These are phyloP conservation scores for Asteroscopus sphinx DNA, from an alignment of 2,888 invertebrate species.

Conservation along the genomic window DNA sequence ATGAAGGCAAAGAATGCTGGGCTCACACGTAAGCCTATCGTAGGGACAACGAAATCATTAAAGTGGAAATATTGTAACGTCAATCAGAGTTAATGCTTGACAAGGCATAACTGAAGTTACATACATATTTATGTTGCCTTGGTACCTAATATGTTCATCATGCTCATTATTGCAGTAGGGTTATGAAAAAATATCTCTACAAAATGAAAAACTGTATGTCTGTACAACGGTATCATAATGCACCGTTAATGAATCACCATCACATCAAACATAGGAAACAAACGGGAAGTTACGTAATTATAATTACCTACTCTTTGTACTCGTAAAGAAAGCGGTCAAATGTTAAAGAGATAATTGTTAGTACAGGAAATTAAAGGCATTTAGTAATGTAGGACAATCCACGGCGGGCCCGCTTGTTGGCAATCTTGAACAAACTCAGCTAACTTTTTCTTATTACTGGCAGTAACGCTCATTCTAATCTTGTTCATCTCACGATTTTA, in stretches of 20 bases:
- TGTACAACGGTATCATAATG: constrained; percentile 10
- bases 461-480: constrained; percentile 56
- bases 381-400: constrained; percentile 84
- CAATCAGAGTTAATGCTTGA: constrained; percentile 27
- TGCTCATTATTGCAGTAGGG: constrained; percentile 5
- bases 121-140: too few species aligned
- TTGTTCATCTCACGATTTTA: constrained; percentile 63
- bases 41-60: constrained; percentile 25
- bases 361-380: constrained; percentile 87
- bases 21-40: constrained; percentile 34
- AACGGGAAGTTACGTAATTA: constrained; percentile 79
- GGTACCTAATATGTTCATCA: constrained; percentile 11
- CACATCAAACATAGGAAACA: constrained; percentile 42
- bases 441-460: constrained; percentile 53
- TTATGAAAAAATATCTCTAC: constrained; percentile 16
- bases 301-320: constrained; percentile 73
- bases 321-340: constrained; percentile 88
- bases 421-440: constrained; percentile 59
- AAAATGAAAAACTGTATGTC: too few species aligned
- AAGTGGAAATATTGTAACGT: constrained; percentile 34
- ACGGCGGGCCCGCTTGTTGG: constrained; percentile 58
- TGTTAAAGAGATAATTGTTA: constrained; percentile 89
- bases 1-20: constrained; percentile 61
- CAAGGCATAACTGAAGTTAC: constrained; percentile 12
- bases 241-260: constrained; percentile 38